phyloP scores from a whole-genome alignment of 2,797 vertebrate species.

The Tauraco hartlaubi region DNA sequence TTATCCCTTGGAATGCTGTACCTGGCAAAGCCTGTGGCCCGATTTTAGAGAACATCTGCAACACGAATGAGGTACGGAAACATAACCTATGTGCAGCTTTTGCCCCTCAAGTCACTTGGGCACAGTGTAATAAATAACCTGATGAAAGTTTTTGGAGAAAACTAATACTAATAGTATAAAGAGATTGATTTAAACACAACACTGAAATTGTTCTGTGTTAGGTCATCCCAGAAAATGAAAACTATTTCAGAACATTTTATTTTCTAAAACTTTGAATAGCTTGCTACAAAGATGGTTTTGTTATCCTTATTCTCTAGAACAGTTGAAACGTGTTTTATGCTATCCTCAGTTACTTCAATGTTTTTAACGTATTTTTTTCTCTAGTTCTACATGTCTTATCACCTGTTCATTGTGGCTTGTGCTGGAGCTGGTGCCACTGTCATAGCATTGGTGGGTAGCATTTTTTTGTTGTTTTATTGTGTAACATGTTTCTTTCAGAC shows the following conservation, averaged over 20 bases:
- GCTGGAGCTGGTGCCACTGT: constrained; percentile 98
- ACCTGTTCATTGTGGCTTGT: constrained; percentile 98
- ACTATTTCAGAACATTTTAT: not conserved
- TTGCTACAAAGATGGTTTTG: not conserved
- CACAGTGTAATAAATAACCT: not conserved
- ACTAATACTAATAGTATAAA: not conserved
- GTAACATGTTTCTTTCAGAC: not conserved
- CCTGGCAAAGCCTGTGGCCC: constrained; percentile 94
- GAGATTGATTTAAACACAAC: not conserved
- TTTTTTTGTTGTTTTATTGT: not conserved
- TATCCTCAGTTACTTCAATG: not conserved
- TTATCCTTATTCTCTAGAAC: not conserved
- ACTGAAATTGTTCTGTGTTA: not conserved
- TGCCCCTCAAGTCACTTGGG: not conserved
- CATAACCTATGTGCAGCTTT: not conserved
- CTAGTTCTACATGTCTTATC: constrained; percentile 99
- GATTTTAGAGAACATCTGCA: constrained; percentile 90
- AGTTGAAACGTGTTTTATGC: not conserved
- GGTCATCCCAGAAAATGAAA: not conserved
- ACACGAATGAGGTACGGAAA: constrained; percentile 89
- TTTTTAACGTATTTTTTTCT: constrained; percentile 54
- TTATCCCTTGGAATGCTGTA: constrained; percentile 95
- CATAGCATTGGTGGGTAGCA: constrained; percentile 94
- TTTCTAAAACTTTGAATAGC: not conserved
- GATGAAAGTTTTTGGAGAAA: not conserved